Base-by-base conservation (phyloP, 2,113 vertebrate genomes). In the Heterocephalus glaber region DNA sequence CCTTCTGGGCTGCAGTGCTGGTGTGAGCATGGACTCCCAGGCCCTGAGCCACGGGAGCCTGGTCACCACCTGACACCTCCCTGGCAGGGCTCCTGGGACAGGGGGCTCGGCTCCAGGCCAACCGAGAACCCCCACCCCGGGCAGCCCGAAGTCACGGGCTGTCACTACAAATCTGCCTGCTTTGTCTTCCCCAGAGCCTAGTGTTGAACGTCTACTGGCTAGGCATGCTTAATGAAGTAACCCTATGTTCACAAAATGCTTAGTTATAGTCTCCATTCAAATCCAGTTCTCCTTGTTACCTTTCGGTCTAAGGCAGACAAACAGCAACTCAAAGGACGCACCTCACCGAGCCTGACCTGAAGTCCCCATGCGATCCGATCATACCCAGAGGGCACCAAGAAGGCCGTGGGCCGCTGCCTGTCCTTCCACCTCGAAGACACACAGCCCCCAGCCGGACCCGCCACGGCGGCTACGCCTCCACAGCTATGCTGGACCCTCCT, bases 321-420 rank as follows among this genome's bases (percentile, higher is more conserved):
- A n/a, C 0, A 33, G 76, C 6, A 16, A 17, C 65, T 10, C 4
- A 13, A 24, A 54, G 35, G 54, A 1, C 2, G 0, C 10, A 3
- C 10, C 52, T 47, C 24, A 33, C 52, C 8, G 4, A 11, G 26
- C 30, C 33, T 2, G 3, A 17, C 70, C 49, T 7, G 33, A 49
- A n/a, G 2, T 7, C 72, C 60, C 63, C 60, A 0, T 0, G 6
- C 28, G 8, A 0, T n/a, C n/a, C n/a, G 33, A 8, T 4, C 22
- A 0, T 2, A 4, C 60, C 24, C 44, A 19, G 3, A 26, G 38
- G 38, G 38, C 9, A 1, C 41, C 41, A 44, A 2, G 38, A 3
- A n/a, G n/a, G 68, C n/a, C 2, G 5, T 3, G 30, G 28, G 30
- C 11, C 41, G 7, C 5, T 3, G 11, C 19, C 58, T 41, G 3